Percentiles rank a stretch among this genome's conserved stretches.
Evolutionary conservation across 37 sponge, comb jelly and placozoan species (phyloP).

Genomic region (Geodia barretti): DNA sequence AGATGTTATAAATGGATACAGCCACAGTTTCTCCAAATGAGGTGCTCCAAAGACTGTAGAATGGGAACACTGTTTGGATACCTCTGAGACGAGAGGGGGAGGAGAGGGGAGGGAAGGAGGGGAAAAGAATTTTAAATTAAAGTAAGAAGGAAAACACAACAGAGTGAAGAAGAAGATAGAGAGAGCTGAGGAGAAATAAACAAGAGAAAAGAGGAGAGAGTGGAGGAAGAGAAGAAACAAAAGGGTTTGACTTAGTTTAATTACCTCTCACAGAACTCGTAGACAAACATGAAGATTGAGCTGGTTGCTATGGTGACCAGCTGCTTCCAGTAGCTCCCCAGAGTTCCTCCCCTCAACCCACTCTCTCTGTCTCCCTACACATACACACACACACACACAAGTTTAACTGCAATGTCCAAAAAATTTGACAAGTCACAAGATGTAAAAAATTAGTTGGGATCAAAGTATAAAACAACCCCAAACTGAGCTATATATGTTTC

Average conservation of each 20-base stretch:
- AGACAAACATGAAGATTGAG: conserved; percentile 56
- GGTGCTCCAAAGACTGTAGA: conserved; percentile 67
- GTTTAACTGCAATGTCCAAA: too few species aligned
- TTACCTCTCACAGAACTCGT: conserved; percentile 87
- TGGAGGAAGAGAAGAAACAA: neutral
- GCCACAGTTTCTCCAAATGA: conserved; percentile 26
- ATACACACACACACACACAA: too few species aligned
- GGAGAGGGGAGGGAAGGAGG: neutral
- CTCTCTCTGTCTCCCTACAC: too few species aligned
- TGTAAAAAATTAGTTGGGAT: too few species aligned
- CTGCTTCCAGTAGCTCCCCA: conserved; percentile 71
- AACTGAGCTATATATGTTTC: too few species aligned
- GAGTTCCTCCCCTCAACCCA: too few species aligned
- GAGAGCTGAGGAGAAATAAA: neutral
- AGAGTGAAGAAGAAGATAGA: neutral
- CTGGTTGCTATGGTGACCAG: conserved; percentile 35
- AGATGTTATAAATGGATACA: conserved; percentile 42
- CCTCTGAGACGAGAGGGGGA: conserved; percentile 12
- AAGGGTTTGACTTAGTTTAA: neutral
- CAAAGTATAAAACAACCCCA: too few species aligned
- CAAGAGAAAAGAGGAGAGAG: neutral
- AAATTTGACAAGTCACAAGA: too few species aligned
- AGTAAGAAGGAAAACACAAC: neutral
- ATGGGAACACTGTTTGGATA: conserved; percentile 38
- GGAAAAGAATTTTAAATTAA: neutral